Base-by-base conservation (phyloP, 2,888 invertebrate genomes). In the Clanis bilineata region DNA sequence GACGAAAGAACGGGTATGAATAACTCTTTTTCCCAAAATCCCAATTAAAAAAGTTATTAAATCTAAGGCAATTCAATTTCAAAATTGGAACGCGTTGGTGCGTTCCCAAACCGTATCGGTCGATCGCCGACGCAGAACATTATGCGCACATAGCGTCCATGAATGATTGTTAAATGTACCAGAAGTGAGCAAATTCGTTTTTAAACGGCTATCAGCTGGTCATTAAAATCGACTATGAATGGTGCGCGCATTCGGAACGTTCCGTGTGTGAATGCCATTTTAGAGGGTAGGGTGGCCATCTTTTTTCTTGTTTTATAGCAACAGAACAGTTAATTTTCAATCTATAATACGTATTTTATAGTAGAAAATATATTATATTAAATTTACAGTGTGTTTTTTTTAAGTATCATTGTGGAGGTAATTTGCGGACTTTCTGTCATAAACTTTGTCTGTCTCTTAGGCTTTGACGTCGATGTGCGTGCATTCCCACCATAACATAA, bases 131-230 rank as follows among this genome's bases (percentile, higher is more conserved):
- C 63, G 64, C 63, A 67, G 61, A 63, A 62, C 65, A 58, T 61
- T 60, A 62, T 62, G 36, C 57, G 64, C 60, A 64, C 63, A 65
- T 60, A 69, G 66, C 65, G 68, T 69, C 72, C 71, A 64, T 77
- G 80, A 88, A 80, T 83, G 80, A 88, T 88, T 88, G 90, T 85
- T 88, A 83, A 93, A 92, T 92, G 93, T 93, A 89, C 77, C 85
- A 89, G 91, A 92, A 92, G 88, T 92, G 92, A 92, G 92, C 93
- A 93, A 93, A 93, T 93, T 93, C 91, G 92, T 92, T 93, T 93
- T 92, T 93, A 92, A 93, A 92, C 90, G 92, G 88, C 90, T 88
- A 92, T 92, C 91, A 90, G 90, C 76, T 88, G 89, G 90, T 92
- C 91, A 92, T 92, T 92, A 91, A 80, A 83, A 85, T 59, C 75